Base-by-base conservation (phyloP, 2,113 vertebrate species). In the Trogon melanurus region DNA sequence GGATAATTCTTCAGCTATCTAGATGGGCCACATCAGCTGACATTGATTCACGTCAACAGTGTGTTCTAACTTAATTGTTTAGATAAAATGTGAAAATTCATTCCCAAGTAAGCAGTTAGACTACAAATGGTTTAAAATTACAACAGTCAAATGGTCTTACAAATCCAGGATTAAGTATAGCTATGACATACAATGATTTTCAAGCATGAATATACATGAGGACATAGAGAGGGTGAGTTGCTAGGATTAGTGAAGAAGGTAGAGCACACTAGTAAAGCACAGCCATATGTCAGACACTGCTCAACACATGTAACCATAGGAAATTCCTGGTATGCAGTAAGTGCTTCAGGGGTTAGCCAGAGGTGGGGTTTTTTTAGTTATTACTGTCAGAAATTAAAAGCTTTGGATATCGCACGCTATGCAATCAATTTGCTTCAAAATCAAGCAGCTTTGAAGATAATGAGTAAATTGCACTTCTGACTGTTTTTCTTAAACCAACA, bases 241-340 rank as follows among this genome's bases (percentile, higher is more conserved):
- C 29, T 18, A 1, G 3, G 11, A 69, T 20, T 13, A 66, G 34
- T 25, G 71, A 41, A 62, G 54, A 48, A 44, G 62, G 54, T 54
- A 87, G 61, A 85, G 54, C 23, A 84, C 16, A 18, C 10, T 15
- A 32, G 66, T 38, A 48, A 70, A 87, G 41, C 62, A 91, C 20
- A 85, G 70, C 50, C 71, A 34, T 3, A 72, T 18, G 45, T 50
- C 26, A 92, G 51, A 82, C 23, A 45, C 19, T 26, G 34, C 41
- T 60, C 7, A 19, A 47, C 8, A 34, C 4, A 54, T 1, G 0
- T 8, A 60, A 70, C 0, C 0, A 89, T n/a, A 30, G 41, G 47
- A 88, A 90, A 70, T 48, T 65, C 72, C 51, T 56, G 38, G 17
- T 18, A 50, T 4, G 9, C 10, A 74, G 2, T 18, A 87, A 85